A percentile compares a stretch with the other conserved stretches of the same genome.
Evolutionary conservation across 2,113 vertebrate species (phyloP).

Genomic region (Archocentrus centrarchus): DNA sequence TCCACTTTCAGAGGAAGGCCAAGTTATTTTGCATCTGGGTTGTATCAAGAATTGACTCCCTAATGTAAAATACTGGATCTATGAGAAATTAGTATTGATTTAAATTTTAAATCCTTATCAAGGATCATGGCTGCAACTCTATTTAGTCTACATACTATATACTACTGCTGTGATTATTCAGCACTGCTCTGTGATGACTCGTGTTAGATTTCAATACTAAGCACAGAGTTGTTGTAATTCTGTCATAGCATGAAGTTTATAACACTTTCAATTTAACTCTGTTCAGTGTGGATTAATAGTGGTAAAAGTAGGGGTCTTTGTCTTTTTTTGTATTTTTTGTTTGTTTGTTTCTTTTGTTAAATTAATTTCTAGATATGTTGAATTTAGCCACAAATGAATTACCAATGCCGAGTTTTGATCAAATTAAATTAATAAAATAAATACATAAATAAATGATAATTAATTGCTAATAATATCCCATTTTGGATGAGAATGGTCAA

Average conservation of each 20-base stretch:
- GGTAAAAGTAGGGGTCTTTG: background rate
- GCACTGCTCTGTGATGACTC: background rate
- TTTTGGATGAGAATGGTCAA: background rate
- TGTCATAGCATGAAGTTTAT: background rate
- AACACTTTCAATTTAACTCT: background rate
- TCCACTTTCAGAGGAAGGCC: background rate
- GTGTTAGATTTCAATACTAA: background rate
- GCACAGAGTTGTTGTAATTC: background rate
- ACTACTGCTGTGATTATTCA: background rate
- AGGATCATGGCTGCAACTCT: background rate
- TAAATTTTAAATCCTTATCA: background rate
- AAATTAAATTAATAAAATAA: background rate
- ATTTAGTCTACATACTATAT: background rate
- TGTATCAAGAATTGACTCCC: background rate
- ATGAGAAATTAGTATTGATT: background rate
- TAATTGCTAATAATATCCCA: background rate
- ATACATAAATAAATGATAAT: no score
- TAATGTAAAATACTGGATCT: background rate
- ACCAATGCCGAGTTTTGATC: background rate
- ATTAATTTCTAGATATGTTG: no score
- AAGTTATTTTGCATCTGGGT: background rate
- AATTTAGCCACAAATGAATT: background rate
- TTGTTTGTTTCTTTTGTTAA: background rate
- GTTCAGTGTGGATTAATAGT: background rate
- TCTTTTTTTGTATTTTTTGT: background rate